Evolutionary conservation across 2,113 vertebrate species (phyloP).

Genomic region (Cheirogaleus medius): DNA sequence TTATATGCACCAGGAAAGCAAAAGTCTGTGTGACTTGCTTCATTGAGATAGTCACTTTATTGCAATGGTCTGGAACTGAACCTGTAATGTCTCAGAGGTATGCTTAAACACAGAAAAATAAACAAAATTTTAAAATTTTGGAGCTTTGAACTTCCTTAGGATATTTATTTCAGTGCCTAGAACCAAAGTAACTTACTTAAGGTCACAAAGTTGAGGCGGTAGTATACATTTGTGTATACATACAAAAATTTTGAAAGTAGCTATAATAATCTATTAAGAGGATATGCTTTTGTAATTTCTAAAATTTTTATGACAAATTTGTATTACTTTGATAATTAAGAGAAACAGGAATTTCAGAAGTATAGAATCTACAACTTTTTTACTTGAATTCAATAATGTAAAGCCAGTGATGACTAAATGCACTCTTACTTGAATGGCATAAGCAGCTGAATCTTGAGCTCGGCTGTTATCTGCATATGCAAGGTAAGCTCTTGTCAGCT

Average conservation of each 20-base stretch:
- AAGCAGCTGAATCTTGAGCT: slow-evolving; percentile 97
- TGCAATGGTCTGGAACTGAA: background rate
- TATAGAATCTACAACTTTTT: background rate
- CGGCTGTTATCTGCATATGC: slow-evolving; percentile 97
- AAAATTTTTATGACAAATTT: slow-evolving; percentile 10
- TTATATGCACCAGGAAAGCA: background rate
- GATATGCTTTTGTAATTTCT: background rate
- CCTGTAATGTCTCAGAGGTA: background rate
- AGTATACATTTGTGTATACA: background rate
- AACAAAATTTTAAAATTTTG: background rate
- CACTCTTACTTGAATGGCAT: slow-evolving; percentile 94
- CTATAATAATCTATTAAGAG: background rate
- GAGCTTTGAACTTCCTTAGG: background rate
- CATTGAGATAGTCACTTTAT: background rate
- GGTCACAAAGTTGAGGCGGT: background rate
- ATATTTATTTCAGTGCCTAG: slow-evolving; percentile 39
- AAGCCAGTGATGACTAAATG: background rate
- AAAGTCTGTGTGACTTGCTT: background rate
- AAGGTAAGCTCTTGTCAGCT: slow-evolving; percentile 95
- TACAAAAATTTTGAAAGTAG: background rate
- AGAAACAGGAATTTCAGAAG: background rate
- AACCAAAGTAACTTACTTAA: background rate
- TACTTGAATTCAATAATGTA: background rate
- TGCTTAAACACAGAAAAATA: background rate
- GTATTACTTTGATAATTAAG: background rate